Base-by-base conservation (phyloP, 2,888 invertebrate species). In the Pseudoips prasinana region DNA sequence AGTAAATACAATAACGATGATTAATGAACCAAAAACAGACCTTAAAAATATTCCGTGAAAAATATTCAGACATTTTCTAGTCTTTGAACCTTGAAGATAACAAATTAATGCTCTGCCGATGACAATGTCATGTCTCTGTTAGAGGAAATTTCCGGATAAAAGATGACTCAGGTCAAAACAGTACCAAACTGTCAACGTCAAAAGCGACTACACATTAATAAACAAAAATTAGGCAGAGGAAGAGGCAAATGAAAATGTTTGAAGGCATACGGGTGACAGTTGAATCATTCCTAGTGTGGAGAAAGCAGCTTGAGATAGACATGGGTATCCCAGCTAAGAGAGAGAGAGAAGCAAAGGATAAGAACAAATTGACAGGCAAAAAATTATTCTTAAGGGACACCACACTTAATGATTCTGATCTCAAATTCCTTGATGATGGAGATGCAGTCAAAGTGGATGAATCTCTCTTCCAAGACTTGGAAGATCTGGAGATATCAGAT, bases 241-340 rank as follows among this genome's bases (percentile, higher is more conserved):
- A n/a, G n/a, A n/a, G n/a, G n/a, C n/a, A n/a, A n/a, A n/a, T n/a
- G 93, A 96, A 96, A 93, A 92, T 94, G 64, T 97, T 98, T 86
- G 98, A 98, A 86, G 99, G 98, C 7, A 98, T 98, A 0, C 90
- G 95, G 59, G 99, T 99, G 0, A 95, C 97, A 1, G 96, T 98
- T 1, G 99, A 99, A 82, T 94, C 96, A 4, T 99, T 99, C 80
- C 81, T 98, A 64, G 94, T 92, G 10, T 99, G 99, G 99, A 97
- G 98, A 70, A 91, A 93, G 37, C 92, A 93, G 46, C 99, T 99
- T 90, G 98, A 99, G 75, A 92, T 92, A 18, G 98, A 98, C 73
- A 93, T 94, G 84, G 94, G 94, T 23, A 92, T 94, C 26, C 90
- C 92, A 0, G 93, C 93, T 3, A 93, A 92, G 66, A 90, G 92